These are phyloP conservation scores for Drosophila sulfurigaster DNA, from an alignment of 1,140 invertebrate species.

Conservation along the genomic window DNA sequence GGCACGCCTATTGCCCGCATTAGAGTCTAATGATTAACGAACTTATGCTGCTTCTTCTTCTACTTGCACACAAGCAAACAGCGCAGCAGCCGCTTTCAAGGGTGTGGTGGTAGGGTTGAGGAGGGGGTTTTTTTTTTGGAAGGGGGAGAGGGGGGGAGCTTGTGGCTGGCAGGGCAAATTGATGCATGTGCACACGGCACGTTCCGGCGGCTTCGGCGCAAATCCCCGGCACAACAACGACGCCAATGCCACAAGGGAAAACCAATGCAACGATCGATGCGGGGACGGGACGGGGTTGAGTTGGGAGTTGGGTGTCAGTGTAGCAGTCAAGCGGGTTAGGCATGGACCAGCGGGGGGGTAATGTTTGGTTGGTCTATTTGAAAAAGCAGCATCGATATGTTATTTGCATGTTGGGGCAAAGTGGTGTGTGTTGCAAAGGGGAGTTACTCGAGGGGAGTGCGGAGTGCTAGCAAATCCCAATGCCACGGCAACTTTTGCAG, in stretches of 20 bases:
- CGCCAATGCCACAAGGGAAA: slow-evolving; percentile 62
- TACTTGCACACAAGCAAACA: slow-evolving; percentile 5
- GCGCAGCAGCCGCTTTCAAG: slow-evolving; percentile 2
- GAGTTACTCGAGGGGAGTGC: neutral
- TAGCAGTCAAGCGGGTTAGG: neutral
- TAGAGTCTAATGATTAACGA: slow-evolving; percentile 34
- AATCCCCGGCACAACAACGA: slow-evolving; percentile 73
- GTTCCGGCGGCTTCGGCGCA: slow-evolving; percentile 67
- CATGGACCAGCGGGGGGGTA: neutral
- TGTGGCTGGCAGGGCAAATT: slow-evolving; percentile 66
- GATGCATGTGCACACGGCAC: slow-evolving; percentile 76
- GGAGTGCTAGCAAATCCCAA: slow-evolving; percentile 40
- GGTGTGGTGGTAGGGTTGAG: neutral
- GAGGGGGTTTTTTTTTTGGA: slow-evolving; percentile 4
- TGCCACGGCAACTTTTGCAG: slow-evolving; percentile 60
- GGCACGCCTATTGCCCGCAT: slow-evolving; percentile 28
- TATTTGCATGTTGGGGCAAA: slow-evolving; percentile 65
- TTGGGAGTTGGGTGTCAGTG: neutral
- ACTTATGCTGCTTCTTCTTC: slow-evolving; percentile 25
- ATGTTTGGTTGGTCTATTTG: slow-evolving; percentile 46
- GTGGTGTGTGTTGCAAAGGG: neutral
- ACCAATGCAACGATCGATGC: slow-evolving; percentile 20
- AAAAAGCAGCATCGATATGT: slow-evolving; percentile 80
- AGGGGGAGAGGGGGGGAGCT: neutral
- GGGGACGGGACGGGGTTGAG: neutral